Evolutionary conservation across 2,797 vertebrate genomes (phyloP), one percentile per base, ranked within the genome.

Genomic region (Poecilia picta): DNA sequence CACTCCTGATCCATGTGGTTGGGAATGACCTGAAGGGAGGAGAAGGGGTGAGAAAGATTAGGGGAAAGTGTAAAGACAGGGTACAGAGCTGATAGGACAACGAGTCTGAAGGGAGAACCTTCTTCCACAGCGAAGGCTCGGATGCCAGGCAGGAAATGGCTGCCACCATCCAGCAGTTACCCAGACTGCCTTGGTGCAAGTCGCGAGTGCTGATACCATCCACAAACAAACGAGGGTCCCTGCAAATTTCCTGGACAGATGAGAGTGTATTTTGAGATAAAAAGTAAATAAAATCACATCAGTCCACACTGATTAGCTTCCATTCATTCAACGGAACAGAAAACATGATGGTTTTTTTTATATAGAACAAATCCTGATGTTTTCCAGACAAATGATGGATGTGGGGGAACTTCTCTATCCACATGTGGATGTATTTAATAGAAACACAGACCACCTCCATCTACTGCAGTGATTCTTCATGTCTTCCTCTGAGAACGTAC

Each of bases 81-180:
- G 6, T 20, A 75, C 31, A 39, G 41, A 75, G 20, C n/a, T 1
- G 4, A 10, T 25, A 18, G 8, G 5, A 20, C 4, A 55, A 46
- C 53, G 13, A 59, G 13, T n/a, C 15, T 43, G 66, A 43, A 43
- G 66, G 25, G 41, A 45, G 41, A 76, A 93, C 93, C 92, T 93
- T 92, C 93, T 95, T 96, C 96, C 96, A 97, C 18, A 97, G 91
- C 1, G 94, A 96, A 0, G 96, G 94, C 83, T 96, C 95, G 0
- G 95, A 95, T 1, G 96, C 95, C 12, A 97, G 77, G 78, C 96
- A 97, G 59, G 97, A 97, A 77, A 95, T 96, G 46, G 97, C 96
- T 0, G 97, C 97, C 75, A 97, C 96, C 94, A 97, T 97, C 97
- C 97, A 97, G 92, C 97, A 97, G 92, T 97, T 97, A 55, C 97